Evolutionary conservation across 1,140 invertebrate species (phyloP), one percentile per base, ranked within the genome.

Genomic region (Euura lappo): DNA sequence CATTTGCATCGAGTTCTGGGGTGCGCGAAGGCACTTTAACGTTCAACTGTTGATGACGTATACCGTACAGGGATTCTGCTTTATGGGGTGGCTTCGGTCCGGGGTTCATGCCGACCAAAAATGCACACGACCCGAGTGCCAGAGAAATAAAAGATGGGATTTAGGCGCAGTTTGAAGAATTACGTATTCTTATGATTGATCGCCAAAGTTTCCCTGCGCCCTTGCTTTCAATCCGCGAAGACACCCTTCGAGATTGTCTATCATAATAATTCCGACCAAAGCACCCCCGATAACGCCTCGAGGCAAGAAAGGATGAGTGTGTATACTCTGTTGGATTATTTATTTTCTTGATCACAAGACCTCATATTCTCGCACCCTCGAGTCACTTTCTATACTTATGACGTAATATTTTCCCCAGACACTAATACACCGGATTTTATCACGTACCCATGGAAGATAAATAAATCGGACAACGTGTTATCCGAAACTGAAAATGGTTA

Each of bases 11-110:
- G 51, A 60, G 51, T n/a, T 28, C 28, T 28, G 28, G 8, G 51
- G 8, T 60, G 3, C 13, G 51, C 51, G 51, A 60, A n/a, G 51
- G 51, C 8, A 8, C 10, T n/a, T 60, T 60, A 60, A 60, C 51
- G 51, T 60, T 60, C 51, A 60, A 60, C 51, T 60, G 51, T 60
- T 60, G 51, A 60, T 60, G 51, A 60, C 51, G 51, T 60, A 60
- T 60, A 8, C 51, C 10, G 3, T 60, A n/a, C 51, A 28, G 28
- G 28, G 28, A 28, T 28, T 1, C 28, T 28, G 28, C 51, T 60
- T 8, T n/a, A 60, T 8, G 51, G 51, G 51, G 51, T n/a, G 3
- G 51, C 51, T 60, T 60, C 6, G 51, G 28, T 28, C 28, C 28
- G 28, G 28, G 28, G 28, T 28, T 28, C 28, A 28, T 28, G 28